phyloP scores from a whole-genome alignment of 2,888 invertebrate species.

The Cistogaster globosa region DNA sequence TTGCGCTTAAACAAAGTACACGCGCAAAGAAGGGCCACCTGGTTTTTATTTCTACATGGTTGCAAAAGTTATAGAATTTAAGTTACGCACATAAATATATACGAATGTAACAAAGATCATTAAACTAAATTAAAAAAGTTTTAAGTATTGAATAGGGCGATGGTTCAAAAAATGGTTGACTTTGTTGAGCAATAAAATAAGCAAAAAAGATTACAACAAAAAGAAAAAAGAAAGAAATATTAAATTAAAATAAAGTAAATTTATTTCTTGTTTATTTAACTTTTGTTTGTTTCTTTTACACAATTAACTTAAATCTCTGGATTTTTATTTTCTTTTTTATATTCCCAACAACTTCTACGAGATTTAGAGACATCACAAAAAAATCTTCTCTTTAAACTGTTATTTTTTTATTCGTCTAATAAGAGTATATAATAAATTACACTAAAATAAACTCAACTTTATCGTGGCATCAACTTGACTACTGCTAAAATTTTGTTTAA shows the following conservation, averaged over 20 bases:
- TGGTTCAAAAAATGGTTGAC: background rate
- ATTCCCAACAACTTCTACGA: background rate
- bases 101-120: slow-evolving; percentile 26
- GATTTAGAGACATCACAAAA: background rate
- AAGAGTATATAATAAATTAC: slow-evolving; percentile 24
- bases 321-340: background rate
- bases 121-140: slow-evolving; percentile 64
- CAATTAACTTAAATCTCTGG: background rate
- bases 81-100: background rate
- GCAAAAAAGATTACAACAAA: slow-evolving; percentile 1
- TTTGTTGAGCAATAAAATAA: slow-evolving; percentile 25
- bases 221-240: background rate
- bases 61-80: background rate
- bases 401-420: slow-evolving; percentile 6
- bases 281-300: slow-evolving; percentile 21
- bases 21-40: background rate
- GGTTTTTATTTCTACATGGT: slow-evolving; percentile 12
- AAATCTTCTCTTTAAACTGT: background rate
- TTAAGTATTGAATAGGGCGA: slow-evolving; percentile 42
- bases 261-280: slow-evolving; percentile 54
- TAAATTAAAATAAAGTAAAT: slow-evolving; percentile 12
- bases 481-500: slow-evolving; percentile 12
- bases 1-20: background rate
- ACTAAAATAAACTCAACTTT: slow-evolving; percentile 10
- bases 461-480: background rate